Evolutionary conservation across 2,888 invertebrate genomes (phyloP), one percentile per base, ranked within the genome.

Genomic region (Imbricaverruca yamaguchii): DNA sequence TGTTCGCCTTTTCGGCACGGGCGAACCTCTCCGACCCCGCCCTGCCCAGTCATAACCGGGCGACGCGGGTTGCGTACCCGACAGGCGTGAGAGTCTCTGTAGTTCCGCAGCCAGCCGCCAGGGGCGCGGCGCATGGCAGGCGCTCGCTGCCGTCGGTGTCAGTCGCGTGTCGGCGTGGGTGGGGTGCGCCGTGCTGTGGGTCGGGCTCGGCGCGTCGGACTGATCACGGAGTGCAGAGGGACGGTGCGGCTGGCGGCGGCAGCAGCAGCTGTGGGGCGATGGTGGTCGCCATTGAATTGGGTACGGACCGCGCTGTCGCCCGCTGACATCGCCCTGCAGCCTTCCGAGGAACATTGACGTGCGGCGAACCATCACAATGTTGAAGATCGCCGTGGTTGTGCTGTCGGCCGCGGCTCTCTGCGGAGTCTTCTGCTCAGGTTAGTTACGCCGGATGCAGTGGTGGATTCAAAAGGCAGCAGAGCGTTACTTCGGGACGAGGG

Each of bases 71-170:
- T 67, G 25, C 25, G 11, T 25, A 10, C 25, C 23, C 9, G 23
- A 23, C 67, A 12, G 67, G 69, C 69, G 69, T 69, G 69, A 39
- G 69, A 69, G 69, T 69, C 69, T 69, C 69, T 15, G 39, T 69
- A 69, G 69, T 69, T 69, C 69, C 15, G 25, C 69, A 7, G 13
- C 39, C 39, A 39, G 39, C 69, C 69, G 69, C 25, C 39, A 69
- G 69, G 69, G 67, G 69, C 39, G 13, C 39, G 69, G 69, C 69
- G 69, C 69, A 39, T 39, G 69, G 69, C 69, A 13, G 67, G 39
- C 69, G 61, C 39, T 39, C 39, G 39, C 39, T 3, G 39, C 39
- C 39, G 39, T 39, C 39, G 39, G 39, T 39, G 1, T 39, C 39
- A 39, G 39, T 39, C 39, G 39, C 39, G 39, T 39, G 39, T 4